phyloP scores from a whole-genome alignment of 2,797 vertebrate species.

The Huso huso region DNA sequence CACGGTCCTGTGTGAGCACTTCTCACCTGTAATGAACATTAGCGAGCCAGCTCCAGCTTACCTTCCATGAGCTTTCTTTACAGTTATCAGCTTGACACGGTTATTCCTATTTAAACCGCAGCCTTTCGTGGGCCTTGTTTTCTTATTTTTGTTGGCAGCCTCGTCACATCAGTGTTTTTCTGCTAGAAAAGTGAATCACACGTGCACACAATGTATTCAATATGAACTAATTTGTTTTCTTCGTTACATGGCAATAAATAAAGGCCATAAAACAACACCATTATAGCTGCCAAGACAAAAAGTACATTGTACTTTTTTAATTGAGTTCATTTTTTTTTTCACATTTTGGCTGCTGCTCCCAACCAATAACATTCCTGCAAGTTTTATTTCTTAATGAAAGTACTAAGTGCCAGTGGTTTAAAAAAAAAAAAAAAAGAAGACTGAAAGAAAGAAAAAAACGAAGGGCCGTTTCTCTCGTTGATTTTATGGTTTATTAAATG shows the following conservation, averaged over 20 bases:
- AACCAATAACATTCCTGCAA: conserved; percentile 38
- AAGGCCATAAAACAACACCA: conserved; percentile 48
- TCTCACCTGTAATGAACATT: conserved; percentile 56
- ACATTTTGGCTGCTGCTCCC: conserved; percentile 27
- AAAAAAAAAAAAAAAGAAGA: conserved; percentile 14
- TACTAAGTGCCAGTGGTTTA: conserved; percentile 17
- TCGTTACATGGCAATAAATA: conserved; percentile 62
- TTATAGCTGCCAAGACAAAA: conserved; percentile 39
- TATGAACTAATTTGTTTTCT: conserved; percentile 61
- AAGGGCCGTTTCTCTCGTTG: conserved; percentile 9
- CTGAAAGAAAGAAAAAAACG: conserved; percentile 13
- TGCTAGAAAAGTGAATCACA: conserved; percentile 47
- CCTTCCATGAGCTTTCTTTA: conserved; percentile 12
- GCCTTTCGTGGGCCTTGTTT: conserved; percentile 18
- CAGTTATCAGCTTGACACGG: conserved; percentile 9
- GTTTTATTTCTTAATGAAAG: conserved; percentile 49
- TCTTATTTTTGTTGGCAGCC: conserved; percentile 49
- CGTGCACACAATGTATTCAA: conserved; percentile 35
- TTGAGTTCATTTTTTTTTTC: conserved; percentile 47
- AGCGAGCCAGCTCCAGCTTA: conserved; percentile 20
- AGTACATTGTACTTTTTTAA: conserved; percentile 50
- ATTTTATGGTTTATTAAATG: conserved; percentile 22
- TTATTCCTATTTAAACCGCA: conserved; percentile 7
- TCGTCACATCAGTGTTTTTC: conserved; percentile 23
- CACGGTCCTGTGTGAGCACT: conserved; percentile 43